These are phyloP conservation scores for Ormia ochracea DNA, from an alignment of 2,888 invertebrate genomes.

Conservation along the genomic window DNA sequence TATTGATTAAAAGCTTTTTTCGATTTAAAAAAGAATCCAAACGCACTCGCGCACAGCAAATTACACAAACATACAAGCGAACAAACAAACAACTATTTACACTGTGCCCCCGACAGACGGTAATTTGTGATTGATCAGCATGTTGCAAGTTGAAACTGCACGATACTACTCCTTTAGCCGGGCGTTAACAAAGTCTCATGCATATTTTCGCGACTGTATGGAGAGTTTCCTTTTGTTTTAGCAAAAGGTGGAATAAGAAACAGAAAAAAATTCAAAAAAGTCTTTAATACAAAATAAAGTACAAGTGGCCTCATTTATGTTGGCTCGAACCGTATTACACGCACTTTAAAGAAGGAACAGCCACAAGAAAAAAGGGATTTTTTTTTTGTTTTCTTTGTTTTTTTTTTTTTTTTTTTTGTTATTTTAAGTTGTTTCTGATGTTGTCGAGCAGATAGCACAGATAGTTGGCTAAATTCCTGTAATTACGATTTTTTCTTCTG, in stretches of 20 bases:
- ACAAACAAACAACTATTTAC: background rate
- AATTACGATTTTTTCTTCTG: slow-evolving; percentile 49
- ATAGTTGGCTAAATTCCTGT: slow-evolving; percentile 62
- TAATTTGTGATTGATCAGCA: background rate
- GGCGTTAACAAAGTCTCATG: background rate
- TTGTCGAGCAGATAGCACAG: slow-evolving; percentile 55
- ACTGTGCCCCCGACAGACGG: background rate
- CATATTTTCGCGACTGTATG: background rate
- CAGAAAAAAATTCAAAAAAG: background rate
- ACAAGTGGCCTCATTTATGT: slow-evolving; percentile 59
- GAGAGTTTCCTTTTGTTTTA: slow-evolving; percentile 33
- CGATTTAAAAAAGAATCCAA: slow-evolving; percentile 45
- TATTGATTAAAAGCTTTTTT: slow-evolving; percentile 62
- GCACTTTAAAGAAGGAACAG: slow-evolving; percentile 50
- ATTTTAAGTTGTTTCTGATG: slow-evolving; percentile 56
- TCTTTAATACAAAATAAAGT: slow-evolving; percentile 31
- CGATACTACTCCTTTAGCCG: fast-evolving
- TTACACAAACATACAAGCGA: background rate
- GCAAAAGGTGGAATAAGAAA: slow-evolving; percentile 20
- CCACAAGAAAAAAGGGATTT: slow-evolving; percentile 10
- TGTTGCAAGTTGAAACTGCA: background rate
- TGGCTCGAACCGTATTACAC: slow-evolving; percentile 53
- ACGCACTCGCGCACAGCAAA: slow-evolving; percentile 6
- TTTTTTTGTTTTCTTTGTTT: no score
- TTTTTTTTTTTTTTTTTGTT: no score